These are phyloP conservation scores for Heterohyrax brucei DNA, from an alignment of 2,797 vertebrate species.

Conservation along the genomic window DNA sequence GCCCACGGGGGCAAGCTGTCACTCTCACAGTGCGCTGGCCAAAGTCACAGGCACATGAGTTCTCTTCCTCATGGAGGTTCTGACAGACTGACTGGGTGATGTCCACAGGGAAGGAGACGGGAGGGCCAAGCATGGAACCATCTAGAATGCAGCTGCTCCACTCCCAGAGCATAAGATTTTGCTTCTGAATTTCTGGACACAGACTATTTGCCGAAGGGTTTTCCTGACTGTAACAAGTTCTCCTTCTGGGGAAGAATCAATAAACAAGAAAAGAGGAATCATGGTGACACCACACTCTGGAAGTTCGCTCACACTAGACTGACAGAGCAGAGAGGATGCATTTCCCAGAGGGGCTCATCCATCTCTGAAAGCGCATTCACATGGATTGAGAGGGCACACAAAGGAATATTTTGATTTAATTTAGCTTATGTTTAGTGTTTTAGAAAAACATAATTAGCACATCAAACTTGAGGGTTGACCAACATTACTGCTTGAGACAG, in stretches of 20 bases:
- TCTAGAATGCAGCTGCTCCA: rapidly evolving
- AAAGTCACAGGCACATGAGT: not conserved
- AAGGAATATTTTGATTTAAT: not conserved
- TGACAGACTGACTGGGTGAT: not conserved
- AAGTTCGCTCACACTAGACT: not conserved
- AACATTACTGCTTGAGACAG: not conserved
- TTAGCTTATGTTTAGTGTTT: not conserved
- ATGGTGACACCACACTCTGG: not conserved
- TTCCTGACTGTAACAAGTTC: not conserved
- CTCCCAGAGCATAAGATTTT: not conserved
- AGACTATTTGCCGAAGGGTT: not conserved
- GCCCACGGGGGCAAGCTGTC: not conserved
- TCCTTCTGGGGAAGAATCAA: not conserved
- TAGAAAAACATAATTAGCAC: not conserved
- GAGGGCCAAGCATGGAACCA: not conserved
- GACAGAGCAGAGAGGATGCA: rapidly evolving
- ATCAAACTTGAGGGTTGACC: not conserved
- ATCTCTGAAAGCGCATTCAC: not conserved
- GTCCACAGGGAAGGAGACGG: not conserved
- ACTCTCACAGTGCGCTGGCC: rapidly evolving
- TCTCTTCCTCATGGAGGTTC: not conserved
- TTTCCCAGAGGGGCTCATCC: not conserved
- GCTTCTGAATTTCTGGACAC: not conserved
- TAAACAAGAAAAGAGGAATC: not conserved
- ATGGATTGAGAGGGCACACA: not conserved